Conservation (phyloP, 2,113 vertebrate species). For the Psilopsiagon aymara region DNA sequence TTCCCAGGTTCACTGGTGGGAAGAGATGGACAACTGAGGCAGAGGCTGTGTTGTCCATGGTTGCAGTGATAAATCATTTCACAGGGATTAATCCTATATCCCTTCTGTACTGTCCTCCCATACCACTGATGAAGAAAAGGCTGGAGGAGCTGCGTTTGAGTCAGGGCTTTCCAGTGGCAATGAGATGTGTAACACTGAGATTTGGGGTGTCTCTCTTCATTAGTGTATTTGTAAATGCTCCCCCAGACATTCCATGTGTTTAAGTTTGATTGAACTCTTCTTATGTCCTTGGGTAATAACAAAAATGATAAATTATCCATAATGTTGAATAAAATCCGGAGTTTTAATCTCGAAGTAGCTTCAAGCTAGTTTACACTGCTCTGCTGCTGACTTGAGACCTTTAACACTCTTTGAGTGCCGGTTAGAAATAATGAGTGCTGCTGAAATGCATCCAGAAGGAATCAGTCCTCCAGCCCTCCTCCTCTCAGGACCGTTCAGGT, state of each 20-base stretch:
- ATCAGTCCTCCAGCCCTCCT: neutral
- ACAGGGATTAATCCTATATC: neutral
- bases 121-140: neutral
- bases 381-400: neutral
- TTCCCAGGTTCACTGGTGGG: neutral
- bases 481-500: rapidly evolving
- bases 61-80: neutral
- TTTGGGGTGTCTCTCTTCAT: neutral
- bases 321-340: neutral
- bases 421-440: neutral
- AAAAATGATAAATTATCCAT: neutral
- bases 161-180: neutral
- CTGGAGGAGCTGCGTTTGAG: neutral
- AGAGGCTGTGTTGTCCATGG: neutral
- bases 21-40: neutral
- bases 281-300: neutral
- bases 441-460: neutral
- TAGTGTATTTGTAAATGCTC: neutral
- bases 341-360: neutral
- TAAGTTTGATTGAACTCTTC: neutral
- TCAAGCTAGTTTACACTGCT: neutral
- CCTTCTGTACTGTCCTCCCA: neutral
- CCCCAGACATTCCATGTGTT: neutral
- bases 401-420: neutral
- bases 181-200: neutral